Base-by-base conservation (phyloP, 2,797 vertebrate genomes). In the Petrocephalus sullivani region DNA sequence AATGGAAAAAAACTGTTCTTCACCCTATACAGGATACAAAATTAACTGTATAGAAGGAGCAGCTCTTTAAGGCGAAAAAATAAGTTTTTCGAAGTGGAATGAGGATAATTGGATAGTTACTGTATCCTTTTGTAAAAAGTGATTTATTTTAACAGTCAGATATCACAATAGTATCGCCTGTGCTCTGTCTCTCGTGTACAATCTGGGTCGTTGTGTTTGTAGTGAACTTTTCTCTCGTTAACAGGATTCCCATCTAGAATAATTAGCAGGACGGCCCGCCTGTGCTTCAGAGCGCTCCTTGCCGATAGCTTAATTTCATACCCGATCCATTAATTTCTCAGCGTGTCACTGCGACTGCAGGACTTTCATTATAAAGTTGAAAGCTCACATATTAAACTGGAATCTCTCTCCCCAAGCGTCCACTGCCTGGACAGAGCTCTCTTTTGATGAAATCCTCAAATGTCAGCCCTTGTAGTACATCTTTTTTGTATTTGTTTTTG, bases 251-350 rank as follows among this genome's bases (percentile, higher is more conserved):
- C 56, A 23, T 83, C 37, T 58, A 83, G 54, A 88, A 12, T 41
- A 58, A 88, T 83, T 83, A 88, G 33, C 46, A 28, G 37, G 54
- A 61, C 46, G 87, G 56, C 75, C 41, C 6, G 21, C 57, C 37
- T 61, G 37, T 61, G 16, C 57, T 19, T 67, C 61, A 82, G 37
- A 78, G 58, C 78, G 16, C 37, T 14, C 23, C 9, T 81, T 37
- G 53, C 87, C 3, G 10, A 82, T 61, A 82, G 33, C 19, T 28
- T 88, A 41, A 60, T 88, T 88, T 88, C 53, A 61, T 28, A 83
- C 71, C 57, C 10, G 71, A 82, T 88, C 87, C 87, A 83, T 88
- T 88, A 88, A 88, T 82, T 82, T 49, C 75, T 57, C 75, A 83
- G 21, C n/a, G 4, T 83, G 87, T 51, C 54, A 60, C 54, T 49